phyloP scores from a whole-genome alignment of 2,113 vertebrate genomes.

The Sander vitreus region DNA sequence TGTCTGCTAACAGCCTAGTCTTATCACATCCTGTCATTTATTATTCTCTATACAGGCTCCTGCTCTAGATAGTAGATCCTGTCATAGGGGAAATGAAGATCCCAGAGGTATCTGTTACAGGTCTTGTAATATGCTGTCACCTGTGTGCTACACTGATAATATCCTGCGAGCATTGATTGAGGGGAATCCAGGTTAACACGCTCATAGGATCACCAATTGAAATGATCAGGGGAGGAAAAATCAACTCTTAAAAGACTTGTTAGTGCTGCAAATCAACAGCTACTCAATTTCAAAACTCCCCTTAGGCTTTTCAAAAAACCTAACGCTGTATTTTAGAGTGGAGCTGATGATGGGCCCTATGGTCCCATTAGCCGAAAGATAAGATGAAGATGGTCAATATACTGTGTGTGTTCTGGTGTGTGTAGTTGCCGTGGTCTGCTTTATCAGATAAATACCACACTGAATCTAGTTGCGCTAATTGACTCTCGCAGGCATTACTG shows the following conservation, averaged over 20 bases:
- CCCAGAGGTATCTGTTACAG: constrained; percentile 76
- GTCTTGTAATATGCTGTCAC: constrained; percentile 75
- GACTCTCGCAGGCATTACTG: constrained; percentile 84
- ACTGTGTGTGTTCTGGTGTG: constrained; percentile 47
- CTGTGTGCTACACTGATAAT: constrained; percentile 59
- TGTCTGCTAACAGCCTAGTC: constrained; percentile 74
- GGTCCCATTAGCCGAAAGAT: constrained; percentile 78
- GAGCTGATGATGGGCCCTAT: constrained; percentile 76
- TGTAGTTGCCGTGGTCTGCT: constrained; percentile 64
- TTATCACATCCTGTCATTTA: constrained; percentile 80
- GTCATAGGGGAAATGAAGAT: constrained; percentile 74
- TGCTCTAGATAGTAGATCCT: constrained; percentile 67
- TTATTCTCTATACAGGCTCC: constrained; percentile 71
- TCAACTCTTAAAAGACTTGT: constrained; percentile 72
- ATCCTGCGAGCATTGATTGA: constrained; percentile 65
- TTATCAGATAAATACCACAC: constrained; percentile 79
- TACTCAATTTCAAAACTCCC: constrained; percentile 76
- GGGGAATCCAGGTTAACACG: constrained; percentile 69
- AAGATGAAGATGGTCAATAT: constrained; percentile 78
- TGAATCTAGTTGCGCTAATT: constrained; percentile 83
- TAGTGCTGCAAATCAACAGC: constrained; percentile 76
- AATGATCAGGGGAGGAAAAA: constrained; percentile 52
- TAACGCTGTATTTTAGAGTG: constrained; percentile 52
- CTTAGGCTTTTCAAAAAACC: constrained; percentile 52
- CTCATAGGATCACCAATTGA: constrained; percentile 45